These are phyloP conservation scores for Drosophila saltans DNA, from an alignment of 1,140 invertebrate genomes.

Conservation along the genomic window DNA sequence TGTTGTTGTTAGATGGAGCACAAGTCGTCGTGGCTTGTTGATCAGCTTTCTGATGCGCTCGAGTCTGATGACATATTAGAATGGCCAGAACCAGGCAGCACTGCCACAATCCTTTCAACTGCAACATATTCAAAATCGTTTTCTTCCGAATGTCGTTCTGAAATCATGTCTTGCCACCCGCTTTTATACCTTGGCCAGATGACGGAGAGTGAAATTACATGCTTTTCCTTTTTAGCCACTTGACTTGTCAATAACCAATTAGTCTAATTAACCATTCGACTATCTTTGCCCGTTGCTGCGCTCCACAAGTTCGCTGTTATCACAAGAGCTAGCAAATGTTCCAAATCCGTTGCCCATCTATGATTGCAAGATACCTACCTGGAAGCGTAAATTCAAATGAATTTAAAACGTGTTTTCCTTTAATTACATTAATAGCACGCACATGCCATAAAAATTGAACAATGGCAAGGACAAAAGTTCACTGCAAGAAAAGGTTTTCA, in stretches of 20 bases:
- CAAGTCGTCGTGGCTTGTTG: background rate
- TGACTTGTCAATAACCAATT: conserved; percentile 58
- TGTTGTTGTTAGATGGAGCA: background rate
- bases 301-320: background rate
- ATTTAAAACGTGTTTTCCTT: conserved; percentile 20
- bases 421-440: conserved; percentile 16
- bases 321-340: background rate
- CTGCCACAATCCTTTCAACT: conserved; percentile 30
- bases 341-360: background rate
- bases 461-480: background rate
- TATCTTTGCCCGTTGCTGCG: background rate
- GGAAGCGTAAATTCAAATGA: conserved; percentile 10
- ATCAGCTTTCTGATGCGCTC: background rate
- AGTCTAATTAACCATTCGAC: conserved; percentile 41
- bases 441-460: background rate
- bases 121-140: conserved; percentile 34
- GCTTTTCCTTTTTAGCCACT: conserved; percentile 45
- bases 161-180: background rate
- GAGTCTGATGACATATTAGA: conserved; percentile 7
- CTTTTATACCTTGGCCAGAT: conserved; percentile 54
- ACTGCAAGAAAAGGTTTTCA: background rate
- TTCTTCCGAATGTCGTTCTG: conserved; percentile 26
- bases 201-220: conserved; percentile 37
- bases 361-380: background rate
- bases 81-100: conserved; percentile 30